These are phyloP conservation scores for Esperia sulphurella DNA, from an alignment of 2,888 invertebrate species.

Conservation along the genomic window DNA sequence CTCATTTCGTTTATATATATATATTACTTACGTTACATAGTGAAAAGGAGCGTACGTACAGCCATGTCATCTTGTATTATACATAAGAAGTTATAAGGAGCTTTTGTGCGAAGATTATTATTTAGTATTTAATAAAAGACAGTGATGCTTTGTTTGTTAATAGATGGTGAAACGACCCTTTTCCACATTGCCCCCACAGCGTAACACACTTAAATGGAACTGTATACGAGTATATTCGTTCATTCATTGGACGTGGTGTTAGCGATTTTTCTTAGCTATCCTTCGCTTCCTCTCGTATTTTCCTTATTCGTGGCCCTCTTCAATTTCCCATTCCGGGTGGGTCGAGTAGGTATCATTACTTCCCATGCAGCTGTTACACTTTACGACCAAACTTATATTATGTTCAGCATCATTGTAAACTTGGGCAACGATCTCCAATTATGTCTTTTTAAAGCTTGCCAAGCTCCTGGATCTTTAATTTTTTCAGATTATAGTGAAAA, in stretches of 20 bases:
- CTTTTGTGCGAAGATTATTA: constrained; percentile 26
- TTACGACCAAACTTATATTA: constrained; percentile 68
- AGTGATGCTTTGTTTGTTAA: constrained; percentile 38
- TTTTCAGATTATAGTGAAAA: background rate
- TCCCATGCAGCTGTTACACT: constrained; percentile 69
- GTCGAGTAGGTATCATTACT: constrained; percentile 58
- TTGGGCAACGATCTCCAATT: constrained; percentile 48
- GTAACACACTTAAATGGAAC: constrained; percentile 20
- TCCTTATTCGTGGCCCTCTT: constrained; percentile 40
- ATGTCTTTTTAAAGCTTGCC: constrained; percentile 16
- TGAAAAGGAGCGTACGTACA: too few relatives aligned
- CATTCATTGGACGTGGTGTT: constrained; percentile 42
- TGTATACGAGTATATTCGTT: constrained; percentile 30
- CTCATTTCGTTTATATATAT: too few relatives aligned
- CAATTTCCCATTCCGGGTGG: constrained; percentile 49
- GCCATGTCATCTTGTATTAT: too few relatives aligned
- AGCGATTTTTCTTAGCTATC: constrained; percentile 40
- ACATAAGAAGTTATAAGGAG: constrained; percentile 9
- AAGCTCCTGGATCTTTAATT: background rate
- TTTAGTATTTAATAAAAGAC: constrained; percentile 41
- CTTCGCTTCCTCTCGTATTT: constrained; percentile 40
- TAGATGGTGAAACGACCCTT: constrained; percentile 29
- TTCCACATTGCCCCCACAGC: constrained; percentile 30
- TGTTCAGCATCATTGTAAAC: constrained; percentile 59
- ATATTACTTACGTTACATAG: too few relatives aligned